Evolutionary conservation across 2,888 invertebrate genomes (phyloP).

Genomic region (Torymus aiolomorphi): DNA sequence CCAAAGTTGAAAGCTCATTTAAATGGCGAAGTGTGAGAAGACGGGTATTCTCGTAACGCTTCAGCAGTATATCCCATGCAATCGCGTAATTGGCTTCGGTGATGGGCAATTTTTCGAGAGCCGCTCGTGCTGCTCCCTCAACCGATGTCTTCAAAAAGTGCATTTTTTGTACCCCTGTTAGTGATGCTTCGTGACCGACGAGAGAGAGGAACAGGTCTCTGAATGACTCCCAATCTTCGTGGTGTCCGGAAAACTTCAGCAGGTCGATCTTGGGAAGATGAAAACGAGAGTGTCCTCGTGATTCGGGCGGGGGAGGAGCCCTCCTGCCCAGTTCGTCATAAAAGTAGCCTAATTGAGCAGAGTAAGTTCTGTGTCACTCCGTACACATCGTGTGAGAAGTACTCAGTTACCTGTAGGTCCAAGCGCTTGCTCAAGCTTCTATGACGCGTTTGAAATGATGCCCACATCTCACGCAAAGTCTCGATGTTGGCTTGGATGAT

Average conservation of each 20-base stretch:
- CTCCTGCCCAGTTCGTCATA: too few species aligned
- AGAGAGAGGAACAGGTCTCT: constrained; percentile 16
- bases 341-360: too few species aligned
- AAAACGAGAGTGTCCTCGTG: neutral
- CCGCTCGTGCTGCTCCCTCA: neutral
- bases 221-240: constrained; percentile 57
- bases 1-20: neutral
- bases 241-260: neutral
- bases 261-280: neutral
- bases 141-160: neutral
- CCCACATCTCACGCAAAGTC: too few species aligned
- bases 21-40: neutral
- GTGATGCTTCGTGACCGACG: neutral
- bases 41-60: neutral
- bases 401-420: too few species aligned
- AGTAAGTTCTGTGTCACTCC: too few species aligned
- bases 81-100: neutral
- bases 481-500: too few species aligned
- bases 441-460: too few species aligned
- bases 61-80: neutral
- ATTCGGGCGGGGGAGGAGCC: too few species aligned
- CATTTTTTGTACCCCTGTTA: neutral
- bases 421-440: too few species aligned
- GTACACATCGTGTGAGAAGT: too few species aligned
- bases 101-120: neutral